A percentile compares a stretch with the other conserved stretches of the same genome.
Conservation (phyloP, 1,140 invertebrate species). For the Anastrepha obliqua region DNA sequence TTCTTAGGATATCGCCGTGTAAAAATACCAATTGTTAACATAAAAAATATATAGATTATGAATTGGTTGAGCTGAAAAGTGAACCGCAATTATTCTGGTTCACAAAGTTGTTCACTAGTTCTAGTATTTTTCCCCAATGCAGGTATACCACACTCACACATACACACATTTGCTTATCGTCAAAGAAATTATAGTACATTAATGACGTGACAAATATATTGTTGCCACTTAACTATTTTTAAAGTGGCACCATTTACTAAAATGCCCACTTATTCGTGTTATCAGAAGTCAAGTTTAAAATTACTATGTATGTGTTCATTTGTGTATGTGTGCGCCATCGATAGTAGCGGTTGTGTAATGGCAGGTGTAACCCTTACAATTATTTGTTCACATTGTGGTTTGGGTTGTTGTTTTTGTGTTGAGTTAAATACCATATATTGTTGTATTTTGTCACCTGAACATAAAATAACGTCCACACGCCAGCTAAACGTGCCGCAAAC, state of each 20-base stretch:
- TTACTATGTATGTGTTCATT: background rate
- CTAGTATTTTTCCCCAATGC: no score
- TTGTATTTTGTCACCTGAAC: slow-evolving; percentile 43
- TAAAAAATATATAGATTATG: no score
- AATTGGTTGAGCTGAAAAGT: no score
- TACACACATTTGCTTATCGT: no score
- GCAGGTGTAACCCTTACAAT: background rate
- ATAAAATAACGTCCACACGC: slow-evolving; percentile 31
- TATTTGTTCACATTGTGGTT: slow-evolving; percentile 26
- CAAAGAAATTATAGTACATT: no score
- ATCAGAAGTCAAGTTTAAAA: background rate
- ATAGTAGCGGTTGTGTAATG: background rate
- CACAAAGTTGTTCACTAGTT: no score
- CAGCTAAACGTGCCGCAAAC: slow-evolving; percentile 27
- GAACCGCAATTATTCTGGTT: no score
- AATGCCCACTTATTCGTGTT: background rate
- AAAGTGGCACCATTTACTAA: slow-evolving; percentile 7
- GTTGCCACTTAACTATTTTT: slow-evolving; percentile 8
- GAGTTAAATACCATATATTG: slow-evolving; percentile 17
- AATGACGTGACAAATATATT: background rate
- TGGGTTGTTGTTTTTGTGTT: slow-evolving; percentile 13
- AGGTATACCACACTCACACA: no score
- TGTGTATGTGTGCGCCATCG: background rate
- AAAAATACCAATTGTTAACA: no score
- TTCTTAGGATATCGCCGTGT: no score